These are phyloP conservation scores for Cloeon dipterum DNA, from an alignment of 2,888 invertebrate species.

Conservation along the genomic window DNA sequence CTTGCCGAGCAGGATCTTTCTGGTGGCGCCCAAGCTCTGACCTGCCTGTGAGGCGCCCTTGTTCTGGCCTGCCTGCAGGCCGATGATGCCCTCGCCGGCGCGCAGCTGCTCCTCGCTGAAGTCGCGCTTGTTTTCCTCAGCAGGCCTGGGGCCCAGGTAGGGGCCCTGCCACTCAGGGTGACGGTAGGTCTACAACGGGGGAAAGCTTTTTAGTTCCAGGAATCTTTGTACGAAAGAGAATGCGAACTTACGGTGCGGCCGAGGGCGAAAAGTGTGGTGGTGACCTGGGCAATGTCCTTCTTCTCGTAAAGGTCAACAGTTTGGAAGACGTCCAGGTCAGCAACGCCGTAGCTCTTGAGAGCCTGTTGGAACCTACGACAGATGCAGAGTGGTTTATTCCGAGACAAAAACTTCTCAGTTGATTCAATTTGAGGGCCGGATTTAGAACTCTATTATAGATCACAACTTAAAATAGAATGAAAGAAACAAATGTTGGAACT, in stretches of 20 bases:
- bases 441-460: too few species aligned
- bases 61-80: slow-evolving; percentile 89
- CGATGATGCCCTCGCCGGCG: slow-evolving; percentile 73
- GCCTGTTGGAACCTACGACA: slow-evolving; percentile 60
- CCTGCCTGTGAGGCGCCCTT: slow-evolving; percentile 89
- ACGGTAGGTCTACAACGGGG: slow-evolving; percentile 69
- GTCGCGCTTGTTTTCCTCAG: slow-evolving; percentile 83
- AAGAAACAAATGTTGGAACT: background rate
- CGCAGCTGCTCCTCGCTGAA: slow-evolving; percentile 79
- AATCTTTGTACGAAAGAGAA: too few species aligned
- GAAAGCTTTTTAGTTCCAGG: too few species aligned
- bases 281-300: slow-evolving; percentile 69
- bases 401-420: background rate
- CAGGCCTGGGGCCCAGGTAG: slow-evolving; percentile 78
- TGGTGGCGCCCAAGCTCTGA: slow-evolving; percentile 68
- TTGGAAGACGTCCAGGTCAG: slow-evolving; percentile 83
- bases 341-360: slow-evolving; percentile 67
- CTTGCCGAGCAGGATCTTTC: slow-evolving; percentile 80
- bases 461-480: background rate
- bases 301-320: slow-evolving; percentile 92
- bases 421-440: too few species aligned
- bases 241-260: slow-evolving; percentile 57
- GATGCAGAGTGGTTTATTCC: background rate
- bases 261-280: slow-evolving; percentile 63
- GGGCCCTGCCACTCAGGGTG: slow-evolving; percentile 72